A percentile compares a stretch with the other conserved stretches of the same genome.
phyloP scores from a whole-genome alignment of 2,888 invertebrate genomes.

The Coelogynopora nodosa region DNA sequence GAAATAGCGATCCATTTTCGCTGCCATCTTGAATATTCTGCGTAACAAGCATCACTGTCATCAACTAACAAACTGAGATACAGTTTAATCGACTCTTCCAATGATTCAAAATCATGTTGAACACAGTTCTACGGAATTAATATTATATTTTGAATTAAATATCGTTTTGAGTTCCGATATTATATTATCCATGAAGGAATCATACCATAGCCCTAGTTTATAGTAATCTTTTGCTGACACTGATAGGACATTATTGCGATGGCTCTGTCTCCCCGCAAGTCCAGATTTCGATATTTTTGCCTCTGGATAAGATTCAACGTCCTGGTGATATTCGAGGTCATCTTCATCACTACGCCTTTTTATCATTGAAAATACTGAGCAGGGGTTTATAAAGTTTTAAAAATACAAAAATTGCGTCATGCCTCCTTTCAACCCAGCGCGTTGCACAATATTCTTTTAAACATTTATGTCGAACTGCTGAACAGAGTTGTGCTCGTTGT shows the following conservation, averaged over 20 bases:
- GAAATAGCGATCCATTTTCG: too few species aligned
- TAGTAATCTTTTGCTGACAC: too few species aligned
- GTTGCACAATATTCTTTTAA: background rate
- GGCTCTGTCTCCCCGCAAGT: background rate
- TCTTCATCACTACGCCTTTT: background rate
- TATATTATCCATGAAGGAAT: too few species aligned
- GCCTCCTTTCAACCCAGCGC: background rate
- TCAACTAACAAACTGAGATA: too few species aligned
- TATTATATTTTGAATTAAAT: too few species aligned
- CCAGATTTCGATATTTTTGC: background rate
- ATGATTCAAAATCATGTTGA: too few species aligned
- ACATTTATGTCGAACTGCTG: background rate
- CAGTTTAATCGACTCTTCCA: too few species aligned
- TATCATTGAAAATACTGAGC: background rate
- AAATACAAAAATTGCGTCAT: background rate
- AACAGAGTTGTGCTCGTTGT: background rate
- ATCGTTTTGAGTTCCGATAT: too few species aligned
- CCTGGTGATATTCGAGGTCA: background rate
- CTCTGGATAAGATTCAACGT: background rate
- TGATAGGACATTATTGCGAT: background rate
- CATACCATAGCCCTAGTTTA: too few species aligned
- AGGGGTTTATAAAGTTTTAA: background rate
- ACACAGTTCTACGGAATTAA: too few species aligned
- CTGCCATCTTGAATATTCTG: too few species aligned
- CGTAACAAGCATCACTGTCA: too few species aligned